Conservation (phyloP, 2,797 vertebrate genomes). For the Danio albolineatus region DNA sequence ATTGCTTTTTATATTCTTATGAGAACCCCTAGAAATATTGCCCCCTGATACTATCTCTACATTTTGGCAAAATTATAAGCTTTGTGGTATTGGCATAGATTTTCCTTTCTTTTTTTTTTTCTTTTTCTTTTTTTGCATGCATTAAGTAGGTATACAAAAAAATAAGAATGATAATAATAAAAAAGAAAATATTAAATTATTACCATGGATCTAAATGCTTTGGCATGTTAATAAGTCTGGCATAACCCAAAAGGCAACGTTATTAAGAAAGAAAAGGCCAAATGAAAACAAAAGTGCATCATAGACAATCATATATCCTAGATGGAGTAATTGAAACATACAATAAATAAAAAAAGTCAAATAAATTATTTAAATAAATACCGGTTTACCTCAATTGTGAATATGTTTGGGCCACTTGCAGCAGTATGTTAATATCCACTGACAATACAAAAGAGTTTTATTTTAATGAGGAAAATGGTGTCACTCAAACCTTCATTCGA, state of each 20-base stretch:
- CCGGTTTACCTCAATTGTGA: slow-evolving; percentile 77
- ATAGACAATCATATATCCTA: slow-evolving; percentile 52
- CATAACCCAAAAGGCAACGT: slow-evolving; percentile 64
- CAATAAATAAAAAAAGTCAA: slow-evolving; percentile 58
- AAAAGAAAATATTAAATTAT: slow-evolving; percentile 70
- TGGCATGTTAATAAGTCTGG: slow-evolving; percentile 81
- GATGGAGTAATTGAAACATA: slow-evolving; percentile 56
- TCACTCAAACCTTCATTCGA: slow-evolving; percentile 64
- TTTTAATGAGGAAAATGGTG: slow-evolving; percentile 61
- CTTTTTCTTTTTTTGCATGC: slow-evolving; percentile 80
- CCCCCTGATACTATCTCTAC: slow-evolving; percentile 85
- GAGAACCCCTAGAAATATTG: slow-evolving; percentile 90
- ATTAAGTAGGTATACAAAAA: slow-evolving; percentile 69
- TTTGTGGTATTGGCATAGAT: slow-evolving; percentile 89
- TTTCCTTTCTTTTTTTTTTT: slow-evolving; percentile 59
- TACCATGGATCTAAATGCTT: slow-evolving; percentile 77
- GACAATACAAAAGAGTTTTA: slow-evolving; percentile 65
- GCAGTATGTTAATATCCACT: slow-evolving; percentile 82
- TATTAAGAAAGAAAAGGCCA: slow-evolving; percentile 70
- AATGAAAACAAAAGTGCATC: slow-evolving; percentile 53
- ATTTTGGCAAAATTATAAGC: slow-evolving; percentile 87
- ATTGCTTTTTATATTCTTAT: slow-evolving; percentile 95
- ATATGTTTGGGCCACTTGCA: slow-evolving; percentile 83
- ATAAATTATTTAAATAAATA: slow-evolving; percentile 63
- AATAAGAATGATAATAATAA: slow-evolving; percentile 67